These are phyloP conservation scores for Zoanthus solanderi DNA, from an alignment of 92 coral and sea anemone species.

Conservation along the genomic window DNA sequence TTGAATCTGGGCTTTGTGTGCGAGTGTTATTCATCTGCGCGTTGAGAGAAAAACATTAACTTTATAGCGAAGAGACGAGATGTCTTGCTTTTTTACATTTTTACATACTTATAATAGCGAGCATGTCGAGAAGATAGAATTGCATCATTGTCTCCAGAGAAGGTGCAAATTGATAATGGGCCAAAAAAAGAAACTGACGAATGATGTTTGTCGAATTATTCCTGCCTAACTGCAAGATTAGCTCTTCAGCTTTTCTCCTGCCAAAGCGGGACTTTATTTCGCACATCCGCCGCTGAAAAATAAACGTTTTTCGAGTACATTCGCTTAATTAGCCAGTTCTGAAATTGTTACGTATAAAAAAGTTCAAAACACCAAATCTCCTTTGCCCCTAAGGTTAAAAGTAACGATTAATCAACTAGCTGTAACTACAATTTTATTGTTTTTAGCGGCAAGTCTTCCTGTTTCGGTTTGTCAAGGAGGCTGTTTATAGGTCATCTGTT, in stretches of 20 bases:
- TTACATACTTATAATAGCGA: slow-evolving; percentile 73
- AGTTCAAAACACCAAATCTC: slow-evolving; percentile 15
- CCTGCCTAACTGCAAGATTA: slow-evolving; percentile 70
- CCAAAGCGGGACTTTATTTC: slow-evolving; percentile 19
- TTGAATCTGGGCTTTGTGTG: neutral
- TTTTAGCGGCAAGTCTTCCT: slow-evolving; percentile 26
- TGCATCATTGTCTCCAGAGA: slow-evolving; percentile 76
- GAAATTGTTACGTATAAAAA: neutral
- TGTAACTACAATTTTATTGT: slow-evolving; percentile 15
- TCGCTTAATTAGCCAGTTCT: neutral
- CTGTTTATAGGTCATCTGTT: slow-evolving; percentile 30
- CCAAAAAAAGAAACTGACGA: slow-evolving; percentile 64
- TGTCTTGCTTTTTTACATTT: slow-evolving; percentile 62
- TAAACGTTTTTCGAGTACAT: neutral
- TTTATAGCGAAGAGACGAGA: slow-evolving; percentile 64
- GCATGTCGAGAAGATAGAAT: slow-evolving; percentile 77
- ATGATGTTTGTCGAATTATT: slow-evolving; percentile 76
- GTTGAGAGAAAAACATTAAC: slow-evolving; percentile 47
- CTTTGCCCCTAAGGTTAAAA: slow-evolving; percentile 9
- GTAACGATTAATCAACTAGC: slow-evolving; percentile 10
- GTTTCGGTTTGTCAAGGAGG: slow-evolving; percentile 11
- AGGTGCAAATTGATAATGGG: slow-evolving; percentile 77
- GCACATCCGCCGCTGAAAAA: slow-evolving; percentile 40
- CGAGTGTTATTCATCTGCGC: slow-evolving; percentile 11
- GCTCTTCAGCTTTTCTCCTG: slow-evolving; percentile 45